Conservation (phyloP, 2,113 vertebrate genomes). For the Mesocricetus auratus region DNA sequence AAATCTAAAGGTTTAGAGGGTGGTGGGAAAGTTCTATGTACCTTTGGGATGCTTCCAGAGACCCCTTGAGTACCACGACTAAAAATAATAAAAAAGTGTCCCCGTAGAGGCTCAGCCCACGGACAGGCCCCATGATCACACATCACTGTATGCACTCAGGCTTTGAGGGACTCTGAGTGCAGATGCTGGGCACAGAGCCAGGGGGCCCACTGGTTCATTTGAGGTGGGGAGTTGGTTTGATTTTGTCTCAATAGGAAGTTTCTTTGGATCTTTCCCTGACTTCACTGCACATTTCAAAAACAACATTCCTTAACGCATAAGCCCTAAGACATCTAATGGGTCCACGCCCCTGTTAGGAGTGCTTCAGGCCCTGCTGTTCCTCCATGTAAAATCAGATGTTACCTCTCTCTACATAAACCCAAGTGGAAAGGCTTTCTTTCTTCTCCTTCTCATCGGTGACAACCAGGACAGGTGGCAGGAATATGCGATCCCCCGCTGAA, state of each 20-base stretch:
- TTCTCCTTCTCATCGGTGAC: conserved; percentile 74
- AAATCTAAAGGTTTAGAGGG: background rate
- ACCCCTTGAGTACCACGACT: accelerated
- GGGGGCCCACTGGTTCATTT: background rate
- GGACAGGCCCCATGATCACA: background rate
- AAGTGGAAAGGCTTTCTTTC: conserved; percentile 75
- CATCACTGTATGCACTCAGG: background rate
- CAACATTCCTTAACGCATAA: conserved; percentile 81
- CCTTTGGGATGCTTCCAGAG: background rate
- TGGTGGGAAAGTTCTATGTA: background rate
- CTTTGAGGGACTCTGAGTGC: background rate
- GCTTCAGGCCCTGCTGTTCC: conserved; percentile 78
- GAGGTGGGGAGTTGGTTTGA: conserved; percentile 12
- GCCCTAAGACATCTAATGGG: conserved; percentile 80
- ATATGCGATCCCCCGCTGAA: conserved; percentile 67
- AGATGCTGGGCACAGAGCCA: conserved; percentile 52
- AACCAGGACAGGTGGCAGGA: conserved; percentile 82
- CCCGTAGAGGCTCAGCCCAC: background rate
- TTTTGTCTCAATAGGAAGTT: conserved; percentile 74
- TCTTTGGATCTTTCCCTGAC: conserved; percentile 75
- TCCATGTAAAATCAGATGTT: conserved; percentile 85
- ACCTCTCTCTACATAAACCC: conserved; percentile 83
- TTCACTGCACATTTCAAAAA: conserved; percentile 83
- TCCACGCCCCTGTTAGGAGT: conserved; percentile 77
- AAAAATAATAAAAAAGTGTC: background rate